Base-by-base conservation (phyloP, 1,140 invertebrate species). In the Ridgeia piscesae region DNA sequence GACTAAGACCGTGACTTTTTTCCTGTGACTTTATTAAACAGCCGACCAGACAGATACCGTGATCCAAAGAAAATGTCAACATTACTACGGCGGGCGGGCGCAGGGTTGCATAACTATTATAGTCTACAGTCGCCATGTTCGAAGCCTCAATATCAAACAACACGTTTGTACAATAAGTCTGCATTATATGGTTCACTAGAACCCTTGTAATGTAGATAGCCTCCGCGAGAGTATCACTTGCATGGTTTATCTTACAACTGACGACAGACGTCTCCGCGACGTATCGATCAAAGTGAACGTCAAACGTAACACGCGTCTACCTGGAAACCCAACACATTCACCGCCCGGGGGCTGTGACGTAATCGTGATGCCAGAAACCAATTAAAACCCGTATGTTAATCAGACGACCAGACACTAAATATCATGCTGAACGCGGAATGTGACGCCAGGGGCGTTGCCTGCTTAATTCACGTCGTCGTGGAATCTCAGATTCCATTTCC, bases 381-480 rank as follows among this genome's bases (percentile, higher is more conserved):
- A 77, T 77, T 77, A 77, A 77, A 77, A 77, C 58, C 58, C 58
- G 58, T 77, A 77, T 77, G 58, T 77, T 77, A 77, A 77, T 77
- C 58, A 77, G 58, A 31, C 58, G 58, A 77, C 58, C 17, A 77
- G 58, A 77, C 58, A 77, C 58, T 77, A 77, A 77, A 77, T 77
- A 77, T 77, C 58, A 77, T 21, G 27, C 58, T 77, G 27, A 9
- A 77, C 17, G 58, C 58, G 58, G 58, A 77, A 77, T 77, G 58
- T 31, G 58, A 77, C 58, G 58, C 58, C 58, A 77, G 14, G 58
- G 58, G 58, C 58, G 58, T 77, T 77, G 58, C 58, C 58, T 77
- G 58, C 27, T 77, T 77, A 77, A 77, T 77, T 77, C 58, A 77
- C 8, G 58, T 77, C 58, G 58, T 77, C 17, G 58, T 77, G 17